phyloP scores from a whole-genome alignment of 1,140 invertebrate species.

The Cherax destructor region DNA sequence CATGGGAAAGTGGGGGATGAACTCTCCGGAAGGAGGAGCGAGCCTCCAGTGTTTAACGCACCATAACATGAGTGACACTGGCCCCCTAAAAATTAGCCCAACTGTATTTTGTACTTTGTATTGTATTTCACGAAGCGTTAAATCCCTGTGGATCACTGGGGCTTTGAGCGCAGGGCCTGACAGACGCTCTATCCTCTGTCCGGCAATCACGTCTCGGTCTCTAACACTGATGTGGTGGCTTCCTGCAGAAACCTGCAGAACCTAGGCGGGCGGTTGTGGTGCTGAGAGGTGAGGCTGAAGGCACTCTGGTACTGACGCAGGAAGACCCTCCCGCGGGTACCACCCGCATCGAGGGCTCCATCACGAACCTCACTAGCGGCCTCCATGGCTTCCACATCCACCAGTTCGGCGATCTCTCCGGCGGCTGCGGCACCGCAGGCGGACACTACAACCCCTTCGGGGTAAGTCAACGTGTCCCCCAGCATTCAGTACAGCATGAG shows the following conservation, averaged over 20 bases:
- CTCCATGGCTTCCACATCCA: slow-evolving; percentile 97
- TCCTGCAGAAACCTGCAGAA: neutral
- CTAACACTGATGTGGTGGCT: no score
- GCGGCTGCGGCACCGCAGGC: slow-evolving; percentile 96
- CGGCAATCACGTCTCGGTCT: neutral
- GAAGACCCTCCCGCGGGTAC: slow-evolving; percentile 25
- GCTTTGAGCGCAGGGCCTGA: no score
- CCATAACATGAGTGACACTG: no score
- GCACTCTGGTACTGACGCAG: slow-evolving; percentile 43
- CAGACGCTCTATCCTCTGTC: neutral
- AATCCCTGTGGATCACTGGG: no score
- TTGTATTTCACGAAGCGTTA: no score
- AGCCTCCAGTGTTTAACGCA: no score
- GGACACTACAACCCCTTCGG: slow-evolving; percentile 94
- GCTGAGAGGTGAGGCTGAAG: neutral
- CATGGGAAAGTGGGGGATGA: no score
- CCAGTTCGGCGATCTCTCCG: slow-evolving; percentile 97
- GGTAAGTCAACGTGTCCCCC: slow-evolving; percentile 7
- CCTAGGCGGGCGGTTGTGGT: slow-evolving; percentile 8
- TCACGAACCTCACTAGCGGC: slow-evolving; percentile 83
- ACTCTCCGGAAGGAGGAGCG: no score
- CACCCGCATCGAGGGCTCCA: slow-evolving; percentile 80
- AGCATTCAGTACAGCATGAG: no score
- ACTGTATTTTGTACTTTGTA: no score
- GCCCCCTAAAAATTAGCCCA: no score